Evolutionary conservation across 37 sponge, comb jelly and placozoan species (phyloP), one percentile per base, ranked within the genome.

Genomic region (Lycopodina hypogea): DNA sequence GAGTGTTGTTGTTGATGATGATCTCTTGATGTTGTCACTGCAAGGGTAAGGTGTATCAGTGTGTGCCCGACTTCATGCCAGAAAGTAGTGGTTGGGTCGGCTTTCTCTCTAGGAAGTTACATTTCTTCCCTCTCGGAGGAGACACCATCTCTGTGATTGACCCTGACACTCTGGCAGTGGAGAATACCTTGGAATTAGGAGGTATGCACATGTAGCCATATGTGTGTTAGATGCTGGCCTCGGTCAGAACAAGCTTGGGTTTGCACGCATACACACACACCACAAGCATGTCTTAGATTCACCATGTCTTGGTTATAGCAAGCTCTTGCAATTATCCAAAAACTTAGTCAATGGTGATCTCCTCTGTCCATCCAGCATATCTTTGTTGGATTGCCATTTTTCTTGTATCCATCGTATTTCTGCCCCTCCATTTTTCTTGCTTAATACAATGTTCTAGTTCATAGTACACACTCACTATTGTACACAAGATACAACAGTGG

Each of bases 71-170:
- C 37, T 78, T 78, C 32, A 8, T 40, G 26, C 3, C 52, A 7
- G 42, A 40, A 22, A n/a, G 12, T 9, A 76, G 26, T 8, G 36
- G 62, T 32, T 76, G 76, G 76, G 1, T 76, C 2, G 76, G 76
- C 23, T 76, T 56, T 42, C 3, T 23, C 12, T 60, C 81, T 82
- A 90, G 77, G 11, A 93, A 89, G 77, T 70, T 93, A 33, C 79
- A 66, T 35, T 89, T 64, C 71, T 79, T 68, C 63, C 71, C 81
- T 50, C 62, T 78, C 9, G 90, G 84, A 50, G 87, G 61, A 22
- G 81, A 83, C 42, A 59, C 68, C 28, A 42, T 93, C 30, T 67
- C 40, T 17, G 69, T 93, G 34, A 64, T 93, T 28, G 56, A 89
- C 64, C 34, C 87, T 29, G 83, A 89, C 17, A 82, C 79, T 15